Evolutionary conservation across 2,113 vertebrate genomes (phyloP).

Genomic region (Cottus gobio): DNA sequence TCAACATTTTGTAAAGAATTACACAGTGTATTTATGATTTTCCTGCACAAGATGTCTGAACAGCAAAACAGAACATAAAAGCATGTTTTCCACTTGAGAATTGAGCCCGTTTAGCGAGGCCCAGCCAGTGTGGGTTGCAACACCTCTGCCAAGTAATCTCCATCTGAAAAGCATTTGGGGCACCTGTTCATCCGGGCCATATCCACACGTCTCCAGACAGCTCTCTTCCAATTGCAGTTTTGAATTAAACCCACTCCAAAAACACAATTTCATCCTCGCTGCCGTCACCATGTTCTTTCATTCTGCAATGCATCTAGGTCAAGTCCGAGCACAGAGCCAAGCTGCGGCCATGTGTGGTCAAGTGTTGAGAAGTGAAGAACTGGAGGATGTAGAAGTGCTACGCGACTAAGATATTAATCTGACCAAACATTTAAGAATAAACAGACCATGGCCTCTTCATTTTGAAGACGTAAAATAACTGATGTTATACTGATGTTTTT

Average conservation of each 20-base stretch:
- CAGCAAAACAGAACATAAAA: slow-evolving; percentile 31
- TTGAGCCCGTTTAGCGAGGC: slow-evolving; percentile 35
- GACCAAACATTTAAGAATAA: slow-evolving; percentile 9
- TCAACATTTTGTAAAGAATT: slow-evolving; percentile 25
- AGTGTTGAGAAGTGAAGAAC: slow-evolving; percentile 42
- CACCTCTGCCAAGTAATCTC: slow-evolving; percentile 68
- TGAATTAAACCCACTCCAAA: slow-evolving; percentile 57
- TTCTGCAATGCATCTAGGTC: slow-evolving; percentile 61
- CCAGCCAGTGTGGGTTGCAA: slow-evolving; percentile 47
- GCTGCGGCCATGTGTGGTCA: slow-evolving; percentile 57
- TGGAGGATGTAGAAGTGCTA: slow-evolving; percentile 20
- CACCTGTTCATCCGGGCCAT: slow-evolving; percentile 44
- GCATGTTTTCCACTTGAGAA: slow-evolving; percentile 51
- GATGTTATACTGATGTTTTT: neutral
- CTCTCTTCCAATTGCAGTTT: slow-evolving; percentile 36
- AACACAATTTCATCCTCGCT: slow-evolving; percentile 39
- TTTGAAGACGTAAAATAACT: neutral
- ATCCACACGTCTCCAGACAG: slow-evolving; percentile 31
- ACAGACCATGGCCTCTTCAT: neutral
- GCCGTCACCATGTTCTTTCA: slow-evolving; percentile 41
- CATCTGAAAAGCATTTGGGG: slow-evolving; percentile 60
- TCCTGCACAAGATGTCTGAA: slow-evolving; percentile 15
- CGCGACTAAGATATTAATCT: neutral
- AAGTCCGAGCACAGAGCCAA: slow-evolving; percentile 34
- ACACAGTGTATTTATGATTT: slow-evolving; percentile 18